Base-by-base conservation (phyloP, 2,113 vertebrate genomes). In the Pleuronectes platessa region DNA sequence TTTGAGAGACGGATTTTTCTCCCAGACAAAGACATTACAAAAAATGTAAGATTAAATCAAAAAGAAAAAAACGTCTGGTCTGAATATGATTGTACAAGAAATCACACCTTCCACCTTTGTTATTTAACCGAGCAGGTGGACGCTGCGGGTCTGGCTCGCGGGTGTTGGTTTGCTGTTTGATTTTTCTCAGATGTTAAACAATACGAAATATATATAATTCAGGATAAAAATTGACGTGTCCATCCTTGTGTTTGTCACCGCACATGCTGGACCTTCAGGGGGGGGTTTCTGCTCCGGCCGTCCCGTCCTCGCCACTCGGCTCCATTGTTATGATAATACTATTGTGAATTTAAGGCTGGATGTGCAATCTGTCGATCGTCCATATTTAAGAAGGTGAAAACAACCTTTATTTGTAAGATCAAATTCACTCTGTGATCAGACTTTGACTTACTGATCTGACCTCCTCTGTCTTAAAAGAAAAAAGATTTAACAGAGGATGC, bases 301-400 rank as follows among this genome's bases (percentile, higher is more conserved):
- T 77, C 79, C 86, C 72, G 86, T 90, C 79, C 76, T 89, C 65
- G 51, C 89, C 73, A 59, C 71, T 83, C 75, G 71, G 37, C 54
- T 72, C 90, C 61, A 92, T 93, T 93, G 91, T 93, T 87, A 93
- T 93, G 92, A 93, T 93, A 92, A 93, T 93, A 71, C 88, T 77
- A 90, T 93, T 93, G 92, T 92, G 82, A 81, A 74, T 93, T 90
- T 92, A 82, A 91, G 78, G 75, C 87, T 88, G 80, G 79, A 90
- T 80, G 81, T 88, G 88, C 92, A 93, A 92, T 93, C 90, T 93
- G 90, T 91, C 90, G 71, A 84, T 87, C 81, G 78, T 86, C 80
- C 85, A 89, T 87, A 86, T 85, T 81, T 82, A 45, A 90, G 42
- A 78, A 65, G 73, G 71, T 35, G 54, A 76, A 83, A 70, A 79